These are phyloP conservation scores for Clunio marinus DNA, from an alignment of 2,888 invertebrate species.

Conservation along the genomic window DNA sequence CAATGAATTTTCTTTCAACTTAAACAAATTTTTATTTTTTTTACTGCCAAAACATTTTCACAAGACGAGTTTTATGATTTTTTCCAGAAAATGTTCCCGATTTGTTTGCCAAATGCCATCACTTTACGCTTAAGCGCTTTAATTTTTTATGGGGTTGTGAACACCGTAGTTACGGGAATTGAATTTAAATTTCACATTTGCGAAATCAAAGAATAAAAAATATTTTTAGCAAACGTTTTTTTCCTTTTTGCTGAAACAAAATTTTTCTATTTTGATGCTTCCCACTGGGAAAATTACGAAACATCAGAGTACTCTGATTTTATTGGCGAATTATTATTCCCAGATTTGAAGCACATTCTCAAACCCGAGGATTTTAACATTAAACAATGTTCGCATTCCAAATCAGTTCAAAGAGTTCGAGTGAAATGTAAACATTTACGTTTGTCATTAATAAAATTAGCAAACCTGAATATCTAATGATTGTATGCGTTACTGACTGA, in stretches of 20 bases:
- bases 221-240: neutral
- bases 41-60: no score
- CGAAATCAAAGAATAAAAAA: constrained; percentile 5
- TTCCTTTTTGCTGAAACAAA: neutral
- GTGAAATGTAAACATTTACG: constrained; percentile 20
- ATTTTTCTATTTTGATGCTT: neutral
- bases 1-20: no score
- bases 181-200: constrained; percentile 2
- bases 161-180: neutral
- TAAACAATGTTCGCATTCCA: no score
- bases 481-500: no score
- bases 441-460: constrained; percentile 21
- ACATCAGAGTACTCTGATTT: neutral
- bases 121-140: no score
- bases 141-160: neutral
- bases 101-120: no score
- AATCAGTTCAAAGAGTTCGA: neutral
- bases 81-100: no score
- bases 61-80: no score
- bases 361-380: no score
- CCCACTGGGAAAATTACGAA: neutral
- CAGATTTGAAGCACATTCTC: no score
- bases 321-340: no score
- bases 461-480: neutral
- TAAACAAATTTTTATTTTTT: no score